Percentiles rank a stretch among this genome's conserved stretches.
Conservation (phyloP, 2,113 vertebrate species). For the Chaetura pelagica region DNA sequence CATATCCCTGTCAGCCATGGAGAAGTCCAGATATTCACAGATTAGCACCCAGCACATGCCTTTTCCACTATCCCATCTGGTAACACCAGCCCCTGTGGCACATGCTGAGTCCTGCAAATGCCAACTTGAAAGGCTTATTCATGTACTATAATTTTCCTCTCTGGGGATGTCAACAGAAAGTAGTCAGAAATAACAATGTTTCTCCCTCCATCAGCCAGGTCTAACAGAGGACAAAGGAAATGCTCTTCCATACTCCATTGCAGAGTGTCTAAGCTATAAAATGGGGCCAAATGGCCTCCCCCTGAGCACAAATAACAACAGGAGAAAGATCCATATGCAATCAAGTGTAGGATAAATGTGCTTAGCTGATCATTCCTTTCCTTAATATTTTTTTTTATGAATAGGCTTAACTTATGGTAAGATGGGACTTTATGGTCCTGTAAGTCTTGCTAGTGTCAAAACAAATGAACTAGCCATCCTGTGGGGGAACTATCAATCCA, state of each 20-base stretch:
- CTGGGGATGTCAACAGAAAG: neutral
- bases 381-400: constrained; percentile 74
- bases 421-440: constrained; percentile 53
- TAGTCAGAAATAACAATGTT: constrained; percentile 14
- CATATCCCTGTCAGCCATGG: neutral
- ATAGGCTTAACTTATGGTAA: constrained; percentile 63
- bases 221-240: constrained; percentile 63
- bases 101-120: neutral
- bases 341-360: constrained; percentile 39
- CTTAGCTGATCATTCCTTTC: constrained; percentile 55
- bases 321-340: neutral
- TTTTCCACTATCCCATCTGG: neutral
- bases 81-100: neutral
- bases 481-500: constrained; percentile 64
- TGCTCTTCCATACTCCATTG: constrained; percentile 35
- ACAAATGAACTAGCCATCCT: constrained; percentile 70
- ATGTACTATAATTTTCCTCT: neutral
- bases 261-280: constrained; percentile 37
- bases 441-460: constrained; percentile 65
- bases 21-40: neutral
- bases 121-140: neutral
- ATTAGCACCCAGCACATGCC: neutral
- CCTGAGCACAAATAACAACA: constrained; percentile 64
- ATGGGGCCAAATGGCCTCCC: constrained; percentile 47
- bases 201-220: constrained; percentile 26